Conservation (phyloP, 2,888 invertebrate genomes). For the Rutpela maculata region DNA sequence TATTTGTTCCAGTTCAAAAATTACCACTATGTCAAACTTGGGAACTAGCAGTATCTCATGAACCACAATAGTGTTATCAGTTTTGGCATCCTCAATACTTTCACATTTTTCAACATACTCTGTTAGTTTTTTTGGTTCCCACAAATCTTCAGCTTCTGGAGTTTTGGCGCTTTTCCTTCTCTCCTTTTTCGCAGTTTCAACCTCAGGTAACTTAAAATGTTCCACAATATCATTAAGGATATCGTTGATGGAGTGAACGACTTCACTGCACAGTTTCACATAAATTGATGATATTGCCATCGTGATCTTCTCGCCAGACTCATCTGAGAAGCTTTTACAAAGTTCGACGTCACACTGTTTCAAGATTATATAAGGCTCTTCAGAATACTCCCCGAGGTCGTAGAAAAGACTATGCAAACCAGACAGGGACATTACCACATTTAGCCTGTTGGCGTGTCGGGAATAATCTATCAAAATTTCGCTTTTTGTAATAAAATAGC, state of each 20-base stretch:
- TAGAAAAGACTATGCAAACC: slow-evolving; percentile 76
- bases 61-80: slow-evolving; percentile 48
- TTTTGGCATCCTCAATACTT: slow-evolving; percentile 44
- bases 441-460: slow-evolving; percentile 79
- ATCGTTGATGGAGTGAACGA: slow-evolving; percentile 83
- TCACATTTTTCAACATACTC: slow-evolving; percentile 58
- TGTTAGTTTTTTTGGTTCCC: slow-evolving; percentile 82
- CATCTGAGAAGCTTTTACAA: slow-evolving; percentile 78
- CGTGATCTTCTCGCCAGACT: slow-evolving; percentile 82
- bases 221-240: slow-evolving; percentile 72
- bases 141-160: slow-evolving; percentile 77
- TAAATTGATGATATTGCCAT: slow-evolving; percentile 82
- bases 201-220: slow-evolving; percentile 71
- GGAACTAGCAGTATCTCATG: slow-evolving; percentile 66
- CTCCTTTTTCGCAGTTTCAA: slow-evolving; percentile 55
- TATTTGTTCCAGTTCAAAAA: slow-evolving; percentile 80
- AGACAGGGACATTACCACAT: slow-evolving; percentile 79
- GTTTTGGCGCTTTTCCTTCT: slow-evolving; percentile 46
- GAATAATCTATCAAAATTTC: slow-evolving; percentile 85
- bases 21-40: slow-evolving; percentile 78
- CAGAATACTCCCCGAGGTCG: slow-evolving; percentile 67
- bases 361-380: slow-evolving; percentile 78
- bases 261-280: slow-evolving; percentile 83
- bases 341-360: slow-evolving; percentile 84
- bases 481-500: slow-evolving; percentile 78